These are phyloP conservation scores for Lophotriccus pileatus DNA, from an alignment of 2,797 vertebrate genomes.

Conservation along the genomic window DNA sequence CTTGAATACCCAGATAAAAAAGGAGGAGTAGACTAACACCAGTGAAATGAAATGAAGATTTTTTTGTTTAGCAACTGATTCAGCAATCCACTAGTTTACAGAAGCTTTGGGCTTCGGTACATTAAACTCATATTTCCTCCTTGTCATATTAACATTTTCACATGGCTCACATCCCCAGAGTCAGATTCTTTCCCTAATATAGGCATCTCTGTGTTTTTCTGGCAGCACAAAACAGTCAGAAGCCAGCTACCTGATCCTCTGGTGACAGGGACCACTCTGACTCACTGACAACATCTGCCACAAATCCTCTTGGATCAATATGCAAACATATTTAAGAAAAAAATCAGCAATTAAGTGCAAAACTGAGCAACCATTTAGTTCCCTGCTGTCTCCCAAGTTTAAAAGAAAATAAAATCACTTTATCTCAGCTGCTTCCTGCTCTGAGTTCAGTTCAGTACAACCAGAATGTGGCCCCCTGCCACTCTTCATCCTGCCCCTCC, in stretches of 20 bases:
- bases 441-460: not conserved
- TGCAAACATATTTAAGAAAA: not conserved
- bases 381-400: not conserved
- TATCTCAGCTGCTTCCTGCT: not conserved
- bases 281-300: not conserved
- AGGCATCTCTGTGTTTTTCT: slow-evolving; percentile 39
- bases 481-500: not conserved
- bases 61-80: slow-evolving; percentile 37
- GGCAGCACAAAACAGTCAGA: slow-evolving; percentile 12
- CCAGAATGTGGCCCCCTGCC: not conserved
- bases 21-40: not conserved
- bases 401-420: not conserved
- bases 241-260: slow-evolving; percentile 28
- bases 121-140: slow-evolving; percentile 55
- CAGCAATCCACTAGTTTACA: slow-evolving; percentile 16
- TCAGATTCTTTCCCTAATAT: slow-evolving; percentile 47
- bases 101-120: slow-evolving; percentile 30
- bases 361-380: not conserved
- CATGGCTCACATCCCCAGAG: not conserved
- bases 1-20: not conserved
- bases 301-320: not conserved
- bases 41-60: slow-evolving; percentile 27
- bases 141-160: slow-evolving; percentile 42
- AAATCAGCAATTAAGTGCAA: not conserved
- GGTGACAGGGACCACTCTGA: not conserved